Conservation (phyloP, 2,113 vertebrate species). For the Rhinolophus sinicus region DNA sequence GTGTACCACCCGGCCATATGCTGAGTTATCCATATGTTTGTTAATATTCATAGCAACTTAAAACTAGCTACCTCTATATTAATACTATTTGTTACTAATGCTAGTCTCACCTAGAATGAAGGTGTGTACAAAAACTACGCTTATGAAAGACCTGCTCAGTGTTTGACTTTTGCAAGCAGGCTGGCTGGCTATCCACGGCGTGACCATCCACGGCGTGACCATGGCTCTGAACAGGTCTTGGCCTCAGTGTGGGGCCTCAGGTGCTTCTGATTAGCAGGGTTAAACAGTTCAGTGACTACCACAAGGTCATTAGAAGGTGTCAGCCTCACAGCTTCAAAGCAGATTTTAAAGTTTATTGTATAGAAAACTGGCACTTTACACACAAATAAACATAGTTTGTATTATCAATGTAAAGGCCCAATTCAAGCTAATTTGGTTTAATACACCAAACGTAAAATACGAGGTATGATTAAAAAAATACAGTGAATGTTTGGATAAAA, state of each 20-base stretch:
- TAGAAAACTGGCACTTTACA: constrained; percentile 85
- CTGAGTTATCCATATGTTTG: constrained; percentile 17
- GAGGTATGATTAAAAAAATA: too few relatives aligned
- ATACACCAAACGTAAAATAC: neutral
- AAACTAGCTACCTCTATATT: constrained; percentile 71
- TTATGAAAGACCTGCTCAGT: neutral
- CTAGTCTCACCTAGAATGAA: neutral
- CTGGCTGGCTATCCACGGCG: neutral
- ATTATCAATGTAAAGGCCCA: constrained; percentile 15
- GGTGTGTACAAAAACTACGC: neutral
- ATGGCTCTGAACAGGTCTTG: neutral
- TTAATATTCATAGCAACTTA: constrained; percentile 2
- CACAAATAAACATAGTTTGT: constrained; percentile 68
- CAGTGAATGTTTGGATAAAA: too few relatives aligned
- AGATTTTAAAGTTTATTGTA: constrained; percentile 83
- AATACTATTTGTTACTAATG: constrained; percentile 30
- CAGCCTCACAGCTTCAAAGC: constrained; percentile 74
- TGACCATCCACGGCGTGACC: neutral
- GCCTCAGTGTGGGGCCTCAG: neutral
- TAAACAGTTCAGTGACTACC: neutral
- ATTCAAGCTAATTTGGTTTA: constrained; percentile 7
- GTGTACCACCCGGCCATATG: constrained; percentile 24
- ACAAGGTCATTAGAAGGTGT: neutral
- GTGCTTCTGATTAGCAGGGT: neutral
- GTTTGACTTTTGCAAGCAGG: neutral